Conservation (phyloP, 2,797 vertebrate genomes). For the Sebastes aleutianus region DNA sequence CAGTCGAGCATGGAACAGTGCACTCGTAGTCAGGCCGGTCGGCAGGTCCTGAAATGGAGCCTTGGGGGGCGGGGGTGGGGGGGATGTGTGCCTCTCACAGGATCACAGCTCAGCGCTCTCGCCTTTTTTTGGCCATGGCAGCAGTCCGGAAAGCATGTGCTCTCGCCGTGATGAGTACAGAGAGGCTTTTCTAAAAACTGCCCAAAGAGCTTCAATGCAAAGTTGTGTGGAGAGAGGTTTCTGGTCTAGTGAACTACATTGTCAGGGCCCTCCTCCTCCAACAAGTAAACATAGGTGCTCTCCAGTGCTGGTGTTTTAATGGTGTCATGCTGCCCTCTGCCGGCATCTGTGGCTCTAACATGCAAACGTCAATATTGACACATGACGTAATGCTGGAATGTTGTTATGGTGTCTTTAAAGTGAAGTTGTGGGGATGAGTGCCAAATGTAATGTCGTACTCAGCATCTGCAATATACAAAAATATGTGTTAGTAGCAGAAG, state of each 20-base stretch:
- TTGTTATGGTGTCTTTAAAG: conserved; percentile 26
- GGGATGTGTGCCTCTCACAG: conserved; percentile 50
- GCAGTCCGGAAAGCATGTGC: conserved; percentile 54
- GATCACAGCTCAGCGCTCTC: conserved; percentile 51
- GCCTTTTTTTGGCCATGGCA: conserved; percentile 63
- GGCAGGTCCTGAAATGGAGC: conserved; percentile 74
- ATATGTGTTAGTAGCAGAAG: background rate
- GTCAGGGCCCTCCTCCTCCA: conserved; percentile 35
- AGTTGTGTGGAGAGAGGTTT: conserved; percentile 15
- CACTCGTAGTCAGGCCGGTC: conserved; percentile 62
- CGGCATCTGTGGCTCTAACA: conserved; percentile 34
- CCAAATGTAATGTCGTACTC: background rate
- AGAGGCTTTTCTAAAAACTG: conserved; percentile 61
- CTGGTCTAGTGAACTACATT: conserved; percentile 71
- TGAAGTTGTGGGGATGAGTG: background rate
- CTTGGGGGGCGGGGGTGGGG: background rate
- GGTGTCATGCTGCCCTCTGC: conserved; percentile 71
- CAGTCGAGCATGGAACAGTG: conserved; percentile 69
- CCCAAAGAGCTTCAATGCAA: conserved; percentile 42
- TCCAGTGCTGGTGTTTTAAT: conserved; percentile 4
- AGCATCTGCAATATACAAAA: background rate
- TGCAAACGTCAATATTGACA: conserved; percentile 15
- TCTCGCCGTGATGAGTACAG: conserved; percentile 39
- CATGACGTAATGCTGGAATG: conserved; percentile 34
- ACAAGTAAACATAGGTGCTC: conserved; percentile 42